phyloP scores from a whole-genome alignment of 2,797 vertebrate species.

The Chaetodon trifasciatus region DNA sequence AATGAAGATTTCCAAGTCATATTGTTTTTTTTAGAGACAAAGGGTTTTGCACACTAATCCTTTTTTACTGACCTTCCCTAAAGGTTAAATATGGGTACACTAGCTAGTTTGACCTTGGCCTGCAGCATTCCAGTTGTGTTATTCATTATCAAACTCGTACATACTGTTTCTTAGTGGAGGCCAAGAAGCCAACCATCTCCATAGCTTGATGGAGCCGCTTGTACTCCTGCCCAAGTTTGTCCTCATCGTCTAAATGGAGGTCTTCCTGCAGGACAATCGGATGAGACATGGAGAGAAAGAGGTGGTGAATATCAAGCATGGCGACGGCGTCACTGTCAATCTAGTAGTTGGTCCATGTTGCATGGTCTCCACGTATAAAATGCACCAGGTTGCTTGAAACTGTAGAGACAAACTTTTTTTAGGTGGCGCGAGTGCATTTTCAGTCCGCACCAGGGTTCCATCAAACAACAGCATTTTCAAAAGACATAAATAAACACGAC shows the following conservation, averaged over 20 bases:
- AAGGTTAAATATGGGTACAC: background rate
- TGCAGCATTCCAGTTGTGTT: constrained; percentile 5
- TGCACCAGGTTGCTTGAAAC: background rate
- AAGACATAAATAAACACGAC: background rate
- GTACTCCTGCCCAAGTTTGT: constrained; percentile 90
- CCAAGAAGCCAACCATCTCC: constrained; percentile 99
- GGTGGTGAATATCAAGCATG: background rate
- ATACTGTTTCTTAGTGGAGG: constrained; percentile 94
- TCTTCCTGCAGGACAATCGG: constrained; percentile 84
- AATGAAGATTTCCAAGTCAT: background rate
- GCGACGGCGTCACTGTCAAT: background rate
- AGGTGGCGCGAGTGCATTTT: background rate
- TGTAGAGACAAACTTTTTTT: background rate
- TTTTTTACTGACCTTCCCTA: background rate
- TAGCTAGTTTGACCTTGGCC: background rate
- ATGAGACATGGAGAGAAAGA: background rate
- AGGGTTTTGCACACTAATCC: background rate
- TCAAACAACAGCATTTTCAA: background rate
- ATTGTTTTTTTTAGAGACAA: background rate
- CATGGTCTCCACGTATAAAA: background rate
- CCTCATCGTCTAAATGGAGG: constrained; percentile 89
- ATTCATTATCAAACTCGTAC: constrained; percentile 43
- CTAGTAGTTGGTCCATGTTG: background rate
- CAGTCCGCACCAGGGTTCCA: background rate
- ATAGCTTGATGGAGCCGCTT: constrained; percentile 96